These are phyloP conservation scores for Cryptocephalus moraei DNA, from an alignment of 2,888 invertebrate species.

Conservation along the genomic window DNA sequence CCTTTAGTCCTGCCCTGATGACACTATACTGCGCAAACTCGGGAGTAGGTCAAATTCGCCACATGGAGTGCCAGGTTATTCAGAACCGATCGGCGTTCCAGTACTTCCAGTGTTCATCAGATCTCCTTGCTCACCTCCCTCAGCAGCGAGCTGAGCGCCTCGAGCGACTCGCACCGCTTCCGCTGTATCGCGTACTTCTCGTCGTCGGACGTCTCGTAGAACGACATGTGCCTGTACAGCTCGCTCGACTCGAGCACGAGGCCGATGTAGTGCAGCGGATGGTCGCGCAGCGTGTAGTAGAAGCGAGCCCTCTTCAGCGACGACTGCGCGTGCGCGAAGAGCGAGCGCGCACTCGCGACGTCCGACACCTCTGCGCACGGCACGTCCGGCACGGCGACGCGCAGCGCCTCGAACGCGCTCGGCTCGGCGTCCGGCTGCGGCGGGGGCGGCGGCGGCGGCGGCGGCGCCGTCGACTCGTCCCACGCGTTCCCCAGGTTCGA, in stretches of 20 bases:
- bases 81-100: too few species aligned
- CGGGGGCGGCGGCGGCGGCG: neutral
- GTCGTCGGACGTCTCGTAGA: constrained; percentile 62
- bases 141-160: constrained; percentile 45
- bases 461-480: constrained; percentile 8
- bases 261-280: constrained; percentile 49
- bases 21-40: too few species aligned
- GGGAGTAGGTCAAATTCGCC: too few species aligned
- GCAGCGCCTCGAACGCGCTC: constrained; percentile 18
- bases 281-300: constrained; percentile 48
- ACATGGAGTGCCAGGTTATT: too few species aligned
- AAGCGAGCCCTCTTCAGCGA: constrained; percentile 50
- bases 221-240: constrained; percentile 55
- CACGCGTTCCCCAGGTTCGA: constrained; percentile 26
- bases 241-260: constrained; percentile 52
- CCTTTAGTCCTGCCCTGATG: too few species aligned
- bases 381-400: constrained; percentile 19
- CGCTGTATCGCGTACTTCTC: constrained; percentile 48
- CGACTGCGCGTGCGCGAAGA: constrained; percentile 47
- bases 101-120: too few species aligned
- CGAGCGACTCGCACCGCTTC: constrained; percentile 48
- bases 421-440: neutral
- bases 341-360: constrained; percentile 42
- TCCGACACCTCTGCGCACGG: constrained; percentile 30
- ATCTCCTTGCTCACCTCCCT: constrained; percentile 44